A percentile compares a stretch with the other conserved stretches of the same genome.
Evolutionary conservation across 2,113 vertebrate genomes (phyloP).

Genomic region (Alosa alosa): DNA sequence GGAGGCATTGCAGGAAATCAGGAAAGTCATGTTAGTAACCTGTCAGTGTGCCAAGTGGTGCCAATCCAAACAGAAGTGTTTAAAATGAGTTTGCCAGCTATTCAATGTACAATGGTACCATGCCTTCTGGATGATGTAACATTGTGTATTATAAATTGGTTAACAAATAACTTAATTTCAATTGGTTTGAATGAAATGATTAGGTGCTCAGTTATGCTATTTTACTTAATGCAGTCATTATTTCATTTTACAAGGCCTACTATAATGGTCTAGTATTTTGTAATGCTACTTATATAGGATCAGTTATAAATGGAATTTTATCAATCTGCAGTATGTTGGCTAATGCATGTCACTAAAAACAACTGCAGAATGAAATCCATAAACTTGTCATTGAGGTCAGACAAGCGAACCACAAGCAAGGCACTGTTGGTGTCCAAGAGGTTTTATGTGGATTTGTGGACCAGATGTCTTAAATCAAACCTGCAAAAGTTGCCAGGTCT

Average conservation of each 20-base stretch:
- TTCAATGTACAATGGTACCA: too few species aligned
- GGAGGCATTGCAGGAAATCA: background rate
- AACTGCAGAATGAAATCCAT: background rate
- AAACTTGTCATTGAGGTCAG: background rate
- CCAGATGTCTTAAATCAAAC: background rate
- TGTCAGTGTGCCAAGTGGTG: too few species aligned
- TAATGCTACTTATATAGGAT: background rate
- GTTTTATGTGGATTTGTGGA: background rate
- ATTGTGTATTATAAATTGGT: too few species aligned
- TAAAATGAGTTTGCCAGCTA: too few species aligned
- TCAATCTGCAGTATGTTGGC: background rate
- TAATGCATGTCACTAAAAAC: background rate
- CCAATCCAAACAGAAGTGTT: too few species aligned
- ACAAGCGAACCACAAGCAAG: background rate
- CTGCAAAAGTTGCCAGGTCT: constrained; percentile 32
- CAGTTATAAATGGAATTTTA: background rate
- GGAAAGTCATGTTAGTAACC: background rate
- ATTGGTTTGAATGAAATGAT: too few species aligned
- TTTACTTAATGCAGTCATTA: background rate
- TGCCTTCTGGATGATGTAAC: too few species aligned
- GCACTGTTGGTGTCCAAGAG: background rate
- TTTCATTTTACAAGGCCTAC: background rate
- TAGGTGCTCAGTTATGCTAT: too few species aligned
- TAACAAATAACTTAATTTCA: too few species aligned
- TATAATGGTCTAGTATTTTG: background rate